Base-by-base conservation (phyloP, 2,888 invertebrate genomes). In the Lochmaea crataegi region DNA sequence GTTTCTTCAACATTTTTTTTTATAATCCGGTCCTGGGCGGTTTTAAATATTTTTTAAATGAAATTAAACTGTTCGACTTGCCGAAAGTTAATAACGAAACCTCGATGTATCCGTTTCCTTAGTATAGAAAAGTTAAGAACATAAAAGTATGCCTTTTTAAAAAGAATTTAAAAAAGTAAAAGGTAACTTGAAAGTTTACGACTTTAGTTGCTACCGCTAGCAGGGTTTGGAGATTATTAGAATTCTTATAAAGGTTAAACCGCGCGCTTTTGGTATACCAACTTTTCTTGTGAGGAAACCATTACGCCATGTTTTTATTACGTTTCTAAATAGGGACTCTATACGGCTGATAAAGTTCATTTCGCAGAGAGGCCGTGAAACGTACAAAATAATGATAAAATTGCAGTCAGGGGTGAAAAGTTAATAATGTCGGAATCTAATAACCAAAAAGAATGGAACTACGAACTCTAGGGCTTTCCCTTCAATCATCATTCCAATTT, bases 401-500 rank as follows among this genome's bases (percentile, higher is more conserved):
- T 70, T 64, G 57, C 64, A 65, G 22, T 65, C 32, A 57, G 70
- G 65, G 70, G 64, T 61, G 70, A 70, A 70, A 70, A 70, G 70
- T 70, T 70, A 70, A 70, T 70, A 70, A 57, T 70, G 64, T 65
- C 32, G 65, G 70, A 70, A 70, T 70, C 70, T 70, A 70, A 70
- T 70, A 70, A 70, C 57, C 48, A 70, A 65, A 70, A 70, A 70
- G 70, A 70, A 70, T 70, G 64, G 70, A 70, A 70, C 57, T 64
- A 70, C 64, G 64, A 70, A 70, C 70, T 64, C 70, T 56, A 45
- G 57, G 70, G 64, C 42, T 70, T 65, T 58, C 57, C 70, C 64
- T 70, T 65, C 70, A 64, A 70, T 69, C 69, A 69, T 61, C 70
- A 70, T 61, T 64, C 65, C 70, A 69, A 73, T 69, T 73, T 66